Base-by-base conservation (phyloP, 2,797 vertebrate species). In the Lacerta bilineata region DNA sequence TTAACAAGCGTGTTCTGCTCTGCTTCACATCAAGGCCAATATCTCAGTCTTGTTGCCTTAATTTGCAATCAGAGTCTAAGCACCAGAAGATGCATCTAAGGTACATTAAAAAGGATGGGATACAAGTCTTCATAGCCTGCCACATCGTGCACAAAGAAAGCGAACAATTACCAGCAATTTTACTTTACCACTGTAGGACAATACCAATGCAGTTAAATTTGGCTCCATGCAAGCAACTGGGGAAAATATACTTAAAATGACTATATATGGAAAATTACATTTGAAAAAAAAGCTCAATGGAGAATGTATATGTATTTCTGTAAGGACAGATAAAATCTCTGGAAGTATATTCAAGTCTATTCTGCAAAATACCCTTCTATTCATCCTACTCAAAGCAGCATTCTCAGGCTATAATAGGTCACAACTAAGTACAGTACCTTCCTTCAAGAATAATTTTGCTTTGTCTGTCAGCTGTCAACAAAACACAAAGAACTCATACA, bases 381-480 rank as follows among this genome's bases (percentile, higher is more conserved):
- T 96, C 92, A 96, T 86, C 81, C 90, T 91, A 92, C 91, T 96
- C 91, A 95, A 97, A 96, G 95, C 93, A 94, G 86, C 90, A 91
- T 94, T 95, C 93, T 93, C 93, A 94, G 94, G 94, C 92, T 95
- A 72, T 83, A 95, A 95, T 5, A 96, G 96, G 96, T 97, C 96
- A 96, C 93, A 94, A 96, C 91, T 96, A 96, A 96, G 94, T 96
- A 97, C 71, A 95, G 94, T 94, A 95, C 94, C 95, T 96, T 95
- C 90, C 94, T 94, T 95, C 92, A 93, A 90, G 93, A 96, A 96
- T 96, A 95, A 93, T 90, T 95, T 89, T 94, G 94, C 93, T 97
- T 96, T 96, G 94, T 94, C 95, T 96, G 95, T 91, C 94, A 95
- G 93, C 90, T 94, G 94, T 89, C 95, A 96, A 93, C 91, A 96